These are phyloP conservation scores for Cyphomyrus plagiostoma DNA, from an alignment of 2,113 vertebrate species.

Conservation along the genomic window DNA sequence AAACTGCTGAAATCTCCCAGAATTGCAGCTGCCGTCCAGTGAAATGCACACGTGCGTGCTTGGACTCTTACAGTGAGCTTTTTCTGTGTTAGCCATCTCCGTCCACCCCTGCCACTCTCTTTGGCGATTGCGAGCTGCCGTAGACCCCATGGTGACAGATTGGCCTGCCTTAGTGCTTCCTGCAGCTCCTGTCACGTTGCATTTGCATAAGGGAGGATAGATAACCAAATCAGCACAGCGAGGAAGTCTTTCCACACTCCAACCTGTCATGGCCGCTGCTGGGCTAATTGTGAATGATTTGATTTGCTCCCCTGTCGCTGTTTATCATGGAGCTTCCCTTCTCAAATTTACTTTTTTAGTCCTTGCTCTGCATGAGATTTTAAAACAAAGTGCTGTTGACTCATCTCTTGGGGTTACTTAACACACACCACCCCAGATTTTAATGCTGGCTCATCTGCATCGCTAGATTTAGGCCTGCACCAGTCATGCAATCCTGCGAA, in stretches of 20 bases:
- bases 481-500: conserved; percentile 77
- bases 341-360: conserved; percentile 62
- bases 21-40: conserved; percentile 26
- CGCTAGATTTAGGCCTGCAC: conserved; percentile 73
- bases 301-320: conserved; percentile 78
- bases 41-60: not conserved
- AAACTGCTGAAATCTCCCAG: not conserved
- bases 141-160: conserved; percentile 78
- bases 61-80: not conserved
- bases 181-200: conserved; percentile 78
- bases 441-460: conserved; percentile 74
- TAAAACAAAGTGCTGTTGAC: conserved; percentile 61
- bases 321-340: conserved; percentile 73
- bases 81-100: conserved; percentile 65
- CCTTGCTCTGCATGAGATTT: conserved; percentile 62
- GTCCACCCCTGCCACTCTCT: conserved; percentile 53
- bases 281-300: conserved; percentile 99
- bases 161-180: conserved; percentile 68
- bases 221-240: conserved; percentile 94
- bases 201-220: conserved; percentile 83
- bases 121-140: conserved; percentile 42
- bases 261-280: conserved; percentile 84
- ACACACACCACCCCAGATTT: conserved; percentile 71
- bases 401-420: conserved; percentile 74
- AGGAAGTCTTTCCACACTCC: conserved; percentile 75